phyloP scores from a whole-genome alignment of 1,140 invertebrate genomes.

The Tribolium madens region DNA sequence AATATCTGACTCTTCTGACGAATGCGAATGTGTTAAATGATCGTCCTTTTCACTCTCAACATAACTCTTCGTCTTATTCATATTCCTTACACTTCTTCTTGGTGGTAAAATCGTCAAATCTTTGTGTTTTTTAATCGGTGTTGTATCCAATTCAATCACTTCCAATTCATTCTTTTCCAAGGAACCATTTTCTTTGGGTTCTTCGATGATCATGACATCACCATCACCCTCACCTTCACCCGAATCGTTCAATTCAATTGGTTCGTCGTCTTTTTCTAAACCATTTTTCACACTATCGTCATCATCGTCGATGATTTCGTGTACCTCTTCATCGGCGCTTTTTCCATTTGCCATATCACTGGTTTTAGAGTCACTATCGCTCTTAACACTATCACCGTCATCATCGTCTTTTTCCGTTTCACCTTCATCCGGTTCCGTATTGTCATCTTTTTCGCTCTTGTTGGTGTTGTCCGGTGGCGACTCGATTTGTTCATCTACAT shows the following conservation, averaged over 20 bases:
- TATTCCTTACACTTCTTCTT: slow-evolving; percentile 71
- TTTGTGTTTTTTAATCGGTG: slow-evolving; percentile 55
- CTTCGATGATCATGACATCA: slow-evolving; percentile 69
- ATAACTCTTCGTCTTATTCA: slow-evolving; percentile 72
- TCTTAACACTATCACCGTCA: slow-evolving; percentile 47
- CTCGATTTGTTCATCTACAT: slow-evolving; percentile 48
- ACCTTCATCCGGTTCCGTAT: slow-evolving; percentile 42
- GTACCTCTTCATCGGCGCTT: slow-evolving; percentile 58
- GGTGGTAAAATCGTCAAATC: slow-evolving; percentile 58
- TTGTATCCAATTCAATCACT: slow-evolving; percentile 57
- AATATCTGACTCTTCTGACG: slow-evolving; percentile 73
- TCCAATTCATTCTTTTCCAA: slow-evolving; percentile 42
- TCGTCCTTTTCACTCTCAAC: slow-evolving; percentile 70
- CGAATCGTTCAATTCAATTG: slow-evolving; percentile 65
- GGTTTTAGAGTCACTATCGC: slow-evolving; percentile 43
- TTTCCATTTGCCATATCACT: slow-evolving; percentile 50
- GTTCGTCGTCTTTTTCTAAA: slow-evolving; percentile 52
- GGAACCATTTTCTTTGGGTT: slow-evolving; percentile 60
- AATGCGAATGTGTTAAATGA: slow-evolving; percentile 47
- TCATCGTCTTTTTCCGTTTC: slow-evolving; percentile 44
- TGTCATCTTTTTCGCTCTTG: slow-evolving; percentile 49
- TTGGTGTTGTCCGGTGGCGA: slow-evolving; percentile 38
- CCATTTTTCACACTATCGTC: slow-evolving; percentile 61
- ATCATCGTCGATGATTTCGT: slow-evolving; percentile 60
- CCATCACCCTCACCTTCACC: slow-evolving; percentile 67